phyloP scores from a whole-genome alignment of 2,113 vertebrate genomes.

The Chelonoidis abingdonii region DNA sequence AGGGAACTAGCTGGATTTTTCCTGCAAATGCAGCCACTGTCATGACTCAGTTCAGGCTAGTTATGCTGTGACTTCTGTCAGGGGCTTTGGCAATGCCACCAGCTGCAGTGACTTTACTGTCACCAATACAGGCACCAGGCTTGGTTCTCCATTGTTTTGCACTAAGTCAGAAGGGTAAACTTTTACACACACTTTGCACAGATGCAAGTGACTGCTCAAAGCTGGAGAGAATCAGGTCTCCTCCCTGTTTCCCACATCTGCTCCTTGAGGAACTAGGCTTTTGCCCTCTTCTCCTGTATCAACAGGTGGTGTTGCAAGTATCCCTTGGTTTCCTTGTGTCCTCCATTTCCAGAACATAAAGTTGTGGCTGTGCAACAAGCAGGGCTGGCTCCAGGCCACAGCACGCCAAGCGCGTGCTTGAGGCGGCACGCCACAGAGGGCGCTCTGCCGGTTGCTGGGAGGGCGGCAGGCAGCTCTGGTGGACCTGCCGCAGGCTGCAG shows the following conservation, averaged over 20 bases:
- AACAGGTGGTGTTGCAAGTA: neutral
- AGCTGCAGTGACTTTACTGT: neutral
- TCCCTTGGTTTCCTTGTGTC: neutral
- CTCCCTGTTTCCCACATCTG: neutral
- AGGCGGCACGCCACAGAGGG: too few species aligned
- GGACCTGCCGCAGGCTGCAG: too few species aligned
- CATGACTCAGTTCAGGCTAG: neutral
- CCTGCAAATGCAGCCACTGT: accelerated
- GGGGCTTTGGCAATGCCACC: accelerated
- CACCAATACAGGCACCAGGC: neutral
- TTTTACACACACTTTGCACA: neutral
- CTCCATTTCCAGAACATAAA: neutral
- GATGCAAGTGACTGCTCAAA: neutral
- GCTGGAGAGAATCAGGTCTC: neutral
- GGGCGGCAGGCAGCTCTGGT: too few species aligned
- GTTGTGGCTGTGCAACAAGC: neutral
- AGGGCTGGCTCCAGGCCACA: too few species aligned
- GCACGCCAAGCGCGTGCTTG: too few species aligned
- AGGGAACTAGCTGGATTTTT: neutral
- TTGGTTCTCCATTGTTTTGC: neutral
- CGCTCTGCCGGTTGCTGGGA: too few species aligned
- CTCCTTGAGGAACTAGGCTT: neutral
- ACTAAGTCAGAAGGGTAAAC: neutral
- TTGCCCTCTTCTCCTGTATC: neutral
- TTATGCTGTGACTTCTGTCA: neutral